Percentiles rank a stretch among this genome's conserved stretches.
These are phyloP conservation scores for Xenopus tropicalis DNA, from an alignment of 2,113 vertebrate species.

Conservation along the genomic window DNA sequence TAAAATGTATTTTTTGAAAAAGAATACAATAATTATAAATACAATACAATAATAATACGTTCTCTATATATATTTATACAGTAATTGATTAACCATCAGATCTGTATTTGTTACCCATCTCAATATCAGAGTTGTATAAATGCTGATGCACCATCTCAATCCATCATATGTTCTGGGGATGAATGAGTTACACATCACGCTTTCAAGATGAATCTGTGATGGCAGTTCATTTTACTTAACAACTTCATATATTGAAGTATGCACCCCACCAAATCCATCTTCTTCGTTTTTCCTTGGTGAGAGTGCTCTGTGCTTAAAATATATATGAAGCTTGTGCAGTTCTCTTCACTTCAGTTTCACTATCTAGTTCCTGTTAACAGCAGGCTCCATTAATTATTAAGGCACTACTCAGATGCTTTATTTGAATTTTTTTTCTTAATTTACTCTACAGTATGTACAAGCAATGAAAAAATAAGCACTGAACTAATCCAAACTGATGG, in stretches of 20 bases:
- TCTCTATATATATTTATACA: too few species aligned
- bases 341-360: conserved; percentile 44
- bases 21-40: too few species aligned
- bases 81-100: too few species aligned
- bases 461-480: conserved; percentile 23
- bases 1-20: too few species aligned
- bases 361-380: conserved; percentile 44
- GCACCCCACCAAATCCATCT: conserved; percentile 40
- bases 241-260: conserved; percentile 41
- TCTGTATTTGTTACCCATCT: too few species aligned
- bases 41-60: too few species aligned
- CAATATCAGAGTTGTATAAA: too few species aligned
- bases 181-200: conserved; percentile 35
- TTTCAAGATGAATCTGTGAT: conserved; percentile 23
- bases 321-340: conserved; percentile 43
- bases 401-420: conserved; percentile 25
- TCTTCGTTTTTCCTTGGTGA: conserved; percentile 34
- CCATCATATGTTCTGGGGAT: neutral
- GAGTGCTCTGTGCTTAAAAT: conserved; percentile 43
- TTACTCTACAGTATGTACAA: conserved; percentile 26
- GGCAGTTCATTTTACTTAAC: conserved; percentile 40
- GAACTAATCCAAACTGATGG: conserved; percentile 20
- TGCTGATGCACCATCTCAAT: too few species aligned
- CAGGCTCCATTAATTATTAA: conserved; percentile 42
- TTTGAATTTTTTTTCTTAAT: conserved; percentile 41